A percentile compares a stretch with the other conserved stretches of the same genome.
Conservation (phyloP, 2,888 invertebrate genomes). For the Parapristionchus giblindavisi region DNA sequence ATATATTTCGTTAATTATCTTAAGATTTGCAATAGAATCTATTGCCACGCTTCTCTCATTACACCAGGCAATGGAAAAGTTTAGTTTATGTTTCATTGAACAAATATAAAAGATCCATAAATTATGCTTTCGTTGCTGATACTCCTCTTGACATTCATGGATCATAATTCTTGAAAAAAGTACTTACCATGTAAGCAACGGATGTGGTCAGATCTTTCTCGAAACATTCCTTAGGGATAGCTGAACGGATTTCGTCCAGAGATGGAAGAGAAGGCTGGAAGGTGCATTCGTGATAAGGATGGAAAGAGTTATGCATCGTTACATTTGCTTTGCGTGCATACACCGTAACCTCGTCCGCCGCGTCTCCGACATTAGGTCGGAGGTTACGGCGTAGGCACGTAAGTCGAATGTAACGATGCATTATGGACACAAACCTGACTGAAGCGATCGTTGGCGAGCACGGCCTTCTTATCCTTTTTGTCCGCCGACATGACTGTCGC, state of each 20-base stretch:
- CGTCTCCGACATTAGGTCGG: not conserved
- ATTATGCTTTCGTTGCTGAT: too few relatives aligned
- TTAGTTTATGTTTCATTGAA: too few relatives aligned
- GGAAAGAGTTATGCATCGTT: not conserved
- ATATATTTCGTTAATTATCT: not conserved
- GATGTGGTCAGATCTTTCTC: slow-evolving; percentile 61
- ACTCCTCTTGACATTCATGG: too few relatives aligned
- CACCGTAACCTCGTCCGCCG: too few relatives aligned
- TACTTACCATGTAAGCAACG: slow-evolving; percentile 53
- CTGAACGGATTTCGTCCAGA: slow-evolving; percentile 59
- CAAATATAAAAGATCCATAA: too few relatives aligned
- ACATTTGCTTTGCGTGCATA: too few relatives aligned
- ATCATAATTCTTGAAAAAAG: too few relatives aligned
- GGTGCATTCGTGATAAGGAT: not conserved
- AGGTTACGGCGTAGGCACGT: not conserved
- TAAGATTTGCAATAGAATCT: not conserved
- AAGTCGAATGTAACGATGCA: not conserved
- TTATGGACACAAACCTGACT: slow-evolving; percentile 10
- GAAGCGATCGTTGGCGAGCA: slow-evolving; percentile 29
- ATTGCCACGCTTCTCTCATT: too few relatives aligned
- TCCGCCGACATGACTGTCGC: slow-evolving; percentile 31
- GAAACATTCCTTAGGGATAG: slow-evolving; percentile 66
- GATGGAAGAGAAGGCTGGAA: slow-evolving; percentile 51
- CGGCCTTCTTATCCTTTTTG: slow-evolving; percentile 35
- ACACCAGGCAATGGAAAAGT: too few relatives aligned